Conservation (phyloP, 1,140 invertebrate genomes). For the Diuraphis noxia region DNA sequence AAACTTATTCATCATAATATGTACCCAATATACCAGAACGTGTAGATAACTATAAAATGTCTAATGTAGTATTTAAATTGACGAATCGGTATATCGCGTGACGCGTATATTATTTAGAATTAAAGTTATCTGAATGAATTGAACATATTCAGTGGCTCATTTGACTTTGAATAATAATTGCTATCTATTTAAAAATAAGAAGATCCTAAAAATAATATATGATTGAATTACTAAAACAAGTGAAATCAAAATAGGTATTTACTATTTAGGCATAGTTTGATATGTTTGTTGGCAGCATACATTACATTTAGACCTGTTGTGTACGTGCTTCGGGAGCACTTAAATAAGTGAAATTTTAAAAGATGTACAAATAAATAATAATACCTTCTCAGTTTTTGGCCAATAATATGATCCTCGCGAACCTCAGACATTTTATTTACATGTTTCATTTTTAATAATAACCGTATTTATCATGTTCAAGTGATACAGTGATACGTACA, state of each 20-base stretch:
- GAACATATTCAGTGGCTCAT: no score
- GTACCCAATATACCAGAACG: no score
- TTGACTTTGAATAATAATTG: neutral
- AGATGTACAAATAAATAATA: conserved; percentile 5
- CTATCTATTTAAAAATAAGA: neutral
- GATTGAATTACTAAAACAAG: conserved; percentile 32
- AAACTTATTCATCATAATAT: no score
- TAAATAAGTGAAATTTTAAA: conserved; percentile 35
- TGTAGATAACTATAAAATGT: no score
- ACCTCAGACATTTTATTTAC: neutral
- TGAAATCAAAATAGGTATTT: conserved; percentile 25
- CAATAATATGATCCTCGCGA: conserved; percentile 14
- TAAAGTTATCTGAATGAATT: no score
- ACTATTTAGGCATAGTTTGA: neutral
- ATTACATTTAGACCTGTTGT: neutral
- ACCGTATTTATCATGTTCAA: neutral
- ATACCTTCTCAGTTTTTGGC: neutral
- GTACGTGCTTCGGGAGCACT: neutral
- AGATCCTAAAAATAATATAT: neutral
- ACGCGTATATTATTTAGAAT: no score
- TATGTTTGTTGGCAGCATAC: neutral
- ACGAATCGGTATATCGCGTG: no score
- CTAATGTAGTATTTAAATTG: no score
- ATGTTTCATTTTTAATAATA: neutral
- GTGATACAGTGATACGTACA: neutral